These are phyloP conservation scores for Bombus ignitus DNA, from an alignment of 1,140 invertebrate genomes.

Conservation along the genomic window DNA sequence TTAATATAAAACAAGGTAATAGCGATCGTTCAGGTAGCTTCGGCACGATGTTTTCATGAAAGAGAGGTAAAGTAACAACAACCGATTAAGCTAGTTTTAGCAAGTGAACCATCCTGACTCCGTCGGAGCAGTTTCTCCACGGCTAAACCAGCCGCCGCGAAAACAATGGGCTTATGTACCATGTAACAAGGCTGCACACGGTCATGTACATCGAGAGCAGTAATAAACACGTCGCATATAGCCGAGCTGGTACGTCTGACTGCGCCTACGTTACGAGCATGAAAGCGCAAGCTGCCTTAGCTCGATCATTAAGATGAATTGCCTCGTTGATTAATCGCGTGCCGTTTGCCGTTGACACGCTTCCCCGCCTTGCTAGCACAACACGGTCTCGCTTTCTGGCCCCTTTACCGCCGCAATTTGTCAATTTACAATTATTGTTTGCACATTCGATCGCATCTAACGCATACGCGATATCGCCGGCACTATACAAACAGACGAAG, in stretches of 20 bases:
- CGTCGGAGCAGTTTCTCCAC: background rate
- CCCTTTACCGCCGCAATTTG: conserved; percentile 37
- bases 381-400: conserved; percentile 28
- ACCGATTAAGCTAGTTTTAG: background rate
- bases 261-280: conserved; percentile 38
- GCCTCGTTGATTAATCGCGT: conserved; percentile 70
- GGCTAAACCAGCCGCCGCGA: conserved; percentile 6
- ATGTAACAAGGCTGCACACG: conserved; percentile 21
- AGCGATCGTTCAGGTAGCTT: background rate
- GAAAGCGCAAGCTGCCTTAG: conserved; percentile 62
- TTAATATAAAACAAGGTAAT: background rate
- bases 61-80: background rate
- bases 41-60: background rate
- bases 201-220: conserved; percentile 25
- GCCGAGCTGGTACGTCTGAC: conserved; percentile 2
- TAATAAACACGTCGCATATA: conserved; percentile 59
- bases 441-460: background rate
- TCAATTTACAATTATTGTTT: conserved; percentile 50
- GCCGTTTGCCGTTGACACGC: conserved; percentile 68
- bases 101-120: background rate
- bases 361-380: conserved; percentile 28
- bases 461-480: background rate
- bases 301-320: conserved; percentile 74
- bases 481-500: too few relatives aligned
- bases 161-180: conserved; percentile 14